phyloP scores from a whole-genome alignment of 2,113 vertebrate genomes.

The Gallinago paraguaiae region DNA sequence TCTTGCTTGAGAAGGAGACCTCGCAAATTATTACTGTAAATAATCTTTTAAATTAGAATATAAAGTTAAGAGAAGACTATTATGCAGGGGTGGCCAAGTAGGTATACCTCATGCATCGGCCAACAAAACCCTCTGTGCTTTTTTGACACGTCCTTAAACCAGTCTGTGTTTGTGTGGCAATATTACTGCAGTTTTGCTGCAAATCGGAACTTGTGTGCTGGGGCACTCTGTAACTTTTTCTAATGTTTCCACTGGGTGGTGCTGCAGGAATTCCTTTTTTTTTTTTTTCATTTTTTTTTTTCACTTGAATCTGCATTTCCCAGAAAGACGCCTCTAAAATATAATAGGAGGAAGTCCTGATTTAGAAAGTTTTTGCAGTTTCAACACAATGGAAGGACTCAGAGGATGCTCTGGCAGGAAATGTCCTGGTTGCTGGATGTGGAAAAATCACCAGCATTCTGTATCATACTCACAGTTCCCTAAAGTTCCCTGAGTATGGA shows the following conservation, averaged over 20 bases:
- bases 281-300: conserved; percentile 35
- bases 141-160: background rate
- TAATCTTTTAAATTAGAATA: background rate
- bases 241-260: conserved; percentile 83
- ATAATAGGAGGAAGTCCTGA: conserved; percentile 98
- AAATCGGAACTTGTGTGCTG: background rate
- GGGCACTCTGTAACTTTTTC: conserved; percentile 26
- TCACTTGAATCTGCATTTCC: conserved; percentile 82
- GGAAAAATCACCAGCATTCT: conserved; percentile 75
- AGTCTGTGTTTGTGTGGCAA: background rate
- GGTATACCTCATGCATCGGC: background rate
- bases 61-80: background rate
- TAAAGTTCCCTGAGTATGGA: background rate
- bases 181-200: background rate
- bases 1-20: background rate
- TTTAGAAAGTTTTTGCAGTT: conserved; percentile 90
- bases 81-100: background rate
- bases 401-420: conserved; percentile 88
- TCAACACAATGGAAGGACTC: conserved; percentile 81
- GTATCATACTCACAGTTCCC: conserved; percentile 28
- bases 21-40: conserved; percentile 12
- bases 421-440: conserved; percentile 77
- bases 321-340: conserved; percentile 85
- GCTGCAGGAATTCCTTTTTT: conserved; percentile 89
- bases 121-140: background rate